Evolutionary conservation across 2,888 invertebrate species (phyloP), one percentile per base, ranked within the genome.

Genomic region (Arctia plantaginis): DNA sequence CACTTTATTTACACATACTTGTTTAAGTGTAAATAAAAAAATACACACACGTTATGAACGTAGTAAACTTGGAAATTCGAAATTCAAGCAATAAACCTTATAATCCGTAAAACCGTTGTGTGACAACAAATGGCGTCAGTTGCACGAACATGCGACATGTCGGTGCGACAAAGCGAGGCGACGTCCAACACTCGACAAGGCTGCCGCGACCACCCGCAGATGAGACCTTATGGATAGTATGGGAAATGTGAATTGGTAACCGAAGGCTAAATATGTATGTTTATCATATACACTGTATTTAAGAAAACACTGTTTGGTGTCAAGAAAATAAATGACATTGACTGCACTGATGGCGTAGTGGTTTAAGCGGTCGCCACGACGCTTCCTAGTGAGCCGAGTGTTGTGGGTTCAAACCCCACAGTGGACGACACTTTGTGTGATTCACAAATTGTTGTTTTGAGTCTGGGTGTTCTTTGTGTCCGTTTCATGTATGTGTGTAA

Each of bases 141-240:
- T 82, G 84, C 74, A 70, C 59, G 70, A 76, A 75, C 81, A 82
- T 80, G 79, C 82, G 79, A 85, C 83, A 82, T 77, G 78, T 77
- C 83, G 83, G 82, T 78, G 76, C 81, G 77, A 84, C 83, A 83
- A 84, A 83, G 77, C 73, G 80, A 74, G 72, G 74, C 73, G 71
- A 68, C 73, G 68, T 72, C 75, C 80, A 80, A 81, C 83, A 83
- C 82, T 82, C 85, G 83, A 82, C 84, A 82, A 78, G 84, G 81
- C 80, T 77, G 78, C 77, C 74, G 66, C 87, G 90, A 90, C 90
- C 89, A 89, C 89, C 89, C 89, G 73, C 77, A 80, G 72, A 79
- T 79, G 80, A 73, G 75, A 76, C 83, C 79, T 82, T 75, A 80
- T 77, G 71, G 68, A 59, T 81, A 77, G 81, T 86, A 66, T 27